These are phyloP conservation scores for Agrilus planipennis DNA, from an alignment of 1,140 invertebrate genomes.

Conservation along the genomic window DNA sequence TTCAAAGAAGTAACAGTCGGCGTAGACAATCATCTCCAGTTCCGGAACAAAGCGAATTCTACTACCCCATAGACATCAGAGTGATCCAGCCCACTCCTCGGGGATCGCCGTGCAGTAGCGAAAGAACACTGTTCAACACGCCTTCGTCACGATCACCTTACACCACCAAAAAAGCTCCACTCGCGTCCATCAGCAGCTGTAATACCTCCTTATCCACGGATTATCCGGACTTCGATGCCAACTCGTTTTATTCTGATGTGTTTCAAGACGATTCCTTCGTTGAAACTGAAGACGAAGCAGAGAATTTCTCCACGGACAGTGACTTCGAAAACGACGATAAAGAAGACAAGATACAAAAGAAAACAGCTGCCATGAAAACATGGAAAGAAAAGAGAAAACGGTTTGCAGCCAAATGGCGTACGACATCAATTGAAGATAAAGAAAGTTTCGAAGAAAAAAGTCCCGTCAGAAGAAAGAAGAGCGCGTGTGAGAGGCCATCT, in stretches of 20 bases:
- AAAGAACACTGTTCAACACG: slow-evolving; percentile 30
- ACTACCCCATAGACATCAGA: slow-evolving; percentile 62
- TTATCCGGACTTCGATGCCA: slow-evolving; percentile 48
- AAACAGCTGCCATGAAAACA: slow-evolving; percentile 9
- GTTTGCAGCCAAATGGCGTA: slow-evolving; percentile 2
- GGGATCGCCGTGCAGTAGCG: slow-evolving; percentile 67
- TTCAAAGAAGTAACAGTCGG: slow-evolving; percentile 19
- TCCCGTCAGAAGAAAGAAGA: slow-evolving; percentile 3
- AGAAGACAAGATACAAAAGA: slow-evolving; percentile 12
- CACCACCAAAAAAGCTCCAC: slow-evolving; percentile 45
- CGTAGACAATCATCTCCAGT: slow-evolving; percentile 37
- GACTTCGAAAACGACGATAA: slow-evolving; percentile 37
- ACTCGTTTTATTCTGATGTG: slow-evolving; percentile 58
- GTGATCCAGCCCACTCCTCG: slow-evolving; percentile 66
- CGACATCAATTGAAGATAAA: neutral
- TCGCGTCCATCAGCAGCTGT: slow-evolving; percentile 66
- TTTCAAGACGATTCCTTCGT: slow-evolving; percentile 53
- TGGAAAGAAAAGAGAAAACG: slow-evolving; percentile 10
- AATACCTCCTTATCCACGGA: slow-evolving; percentile 53
- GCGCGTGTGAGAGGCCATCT: no score
- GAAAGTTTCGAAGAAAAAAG: slow-evolving; percentile 8
- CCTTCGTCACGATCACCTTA: slow-evolving; percentile 9
- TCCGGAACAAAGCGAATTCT: slow-evolving; percentile 47
- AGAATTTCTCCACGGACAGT: slow-evolving; percentile 68
- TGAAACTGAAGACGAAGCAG: slow-evolving; percentile 62